Percentiles rank a stretch among this genome's conserved stretches.
Evolutionary conservation across 2,888 invertebrate genomes (phyloP).

Genomic region (Aleiodes leptofemur): DNA sequence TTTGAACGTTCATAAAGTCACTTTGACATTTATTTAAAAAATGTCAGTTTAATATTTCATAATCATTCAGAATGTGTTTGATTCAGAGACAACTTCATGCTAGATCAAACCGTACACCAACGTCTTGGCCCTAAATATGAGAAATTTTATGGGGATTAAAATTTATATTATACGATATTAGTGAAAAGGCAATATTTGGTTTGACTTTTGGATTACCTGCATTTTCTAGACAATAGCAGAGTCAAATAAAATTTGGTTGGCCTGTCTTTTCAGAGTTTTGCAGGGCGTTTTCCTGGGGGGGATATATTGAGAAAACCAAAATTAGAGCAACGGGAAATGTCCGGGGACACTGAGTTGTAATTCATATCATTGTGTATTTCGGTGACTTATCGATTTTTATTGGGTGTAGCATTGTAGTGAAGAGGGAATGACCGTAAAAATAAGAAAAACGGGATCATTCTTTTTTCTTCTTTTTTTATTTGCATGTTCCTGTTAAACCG

Average conservation of each 20-base stretch:
- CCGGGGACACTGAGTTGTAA: conserved; percentile 38
- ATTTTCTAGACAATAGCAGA: background rate
- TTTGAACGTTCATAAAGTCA: no score
- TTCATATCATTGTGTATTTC: conserved; percentile 37
- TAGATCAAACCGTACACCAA: no score
- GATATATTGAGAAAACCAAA: conserved; percentile 57
- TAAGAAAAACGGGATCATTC: conserved; percentile 51
- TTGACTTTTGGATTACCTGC: conserved; percentile 33
- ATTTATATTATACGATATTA: conserved; percentile 26
- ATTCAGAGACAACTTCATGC: no score
- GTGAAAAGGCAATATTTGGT: conserved; percentile 1
- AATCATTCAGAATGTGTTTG: no score
- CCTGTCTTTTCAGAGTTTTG: conserved; percentile 1
- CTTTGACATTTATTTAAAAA: no score
- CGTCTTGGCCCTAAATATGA: no score
- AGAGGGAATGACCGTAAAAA: conserved; percentile 12
- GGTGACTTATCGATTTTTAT: conserved; percentile 32
- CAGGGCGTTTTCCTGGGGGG: background rate
- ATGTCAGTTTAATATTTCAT: no score
- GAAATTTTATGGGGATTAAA: background rate
- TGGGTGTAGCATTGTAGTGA: conserved; percentile 22
- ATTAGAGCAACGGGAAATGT: conserved; percentile 62
- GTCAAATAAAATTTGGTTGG: background rate
- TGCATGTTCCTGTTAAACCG: conserved; percentile 45
- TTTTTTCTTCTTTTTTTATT: conserved; percentile 54